Conservation (phyloP, 2,113 vertebrate genomes). For the Indicator maculatus region DNA sequence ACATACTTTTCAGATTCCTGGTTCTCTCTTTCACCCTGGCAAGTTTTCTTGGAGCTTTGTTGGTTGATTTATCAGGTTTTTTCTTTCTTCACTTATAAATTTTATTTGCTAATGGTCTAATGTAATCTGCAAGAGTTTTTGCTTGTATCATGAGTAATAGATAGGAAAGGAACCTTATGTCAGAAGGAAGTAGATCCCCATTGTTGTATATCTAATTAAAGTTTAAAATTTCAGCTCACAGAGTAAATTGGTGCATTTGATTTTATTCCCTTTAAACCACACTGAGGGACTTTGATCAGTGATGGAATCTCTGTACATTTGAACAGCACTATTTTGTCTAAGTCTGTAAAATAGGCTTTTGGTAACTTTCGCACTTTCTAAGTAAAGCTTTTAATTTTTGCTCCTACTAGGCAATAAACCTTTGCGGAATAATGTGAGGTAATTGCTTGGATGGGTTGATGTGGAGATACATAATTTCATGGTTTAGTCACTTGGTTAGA, state of each 20-base stretch:
- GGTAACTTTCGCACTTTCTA: not conserved
- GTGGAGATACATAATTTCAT: constrained; percentile 64
- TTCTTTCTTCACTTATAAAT: not conserved
- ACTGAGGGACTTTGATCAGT: not conserved
- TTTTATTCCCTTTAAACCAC: not conserved
- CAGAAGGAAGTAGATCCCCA: not conserved
- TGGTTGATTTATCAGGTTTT: not conserved
- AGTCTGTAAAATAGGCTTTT: not conserved
- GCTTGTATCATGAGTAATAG: not conserved
- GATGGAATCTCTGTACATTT: not conserved
- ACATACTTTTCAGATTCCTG: not conserved
- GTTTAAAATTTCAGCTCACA: constrained; percentile 4
- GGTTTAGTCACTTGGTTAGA: constrained; percentile 51
- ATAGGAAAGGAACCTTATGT: constrained; percentile 1
- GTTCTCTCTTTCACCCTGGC: not conserved
- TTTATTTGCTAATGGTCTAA: not conserved
- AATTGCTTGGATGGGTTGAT: constrained; percentile 61
- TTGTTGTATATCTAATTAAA: not conserved
- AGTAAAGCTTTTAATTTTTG: constrained; percentile 48
- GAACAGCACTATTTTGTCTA: not conserved
- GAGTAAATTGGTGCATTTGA: not conserved
- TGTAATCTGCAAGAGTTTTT: not conserved
- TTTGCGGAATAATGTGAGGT: not conserved
- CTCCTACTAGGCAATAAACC: constrained; percentile 39
- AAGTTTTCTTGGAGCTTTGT: not conserved